Percentiles rank a stretch among this genome's conserved stretches.
These are phyloP conservation scores for Diloba caeruleocephala DNA, from an alignment of 2,888 invertebrate species.

Conservation along the genomic window DNA sequence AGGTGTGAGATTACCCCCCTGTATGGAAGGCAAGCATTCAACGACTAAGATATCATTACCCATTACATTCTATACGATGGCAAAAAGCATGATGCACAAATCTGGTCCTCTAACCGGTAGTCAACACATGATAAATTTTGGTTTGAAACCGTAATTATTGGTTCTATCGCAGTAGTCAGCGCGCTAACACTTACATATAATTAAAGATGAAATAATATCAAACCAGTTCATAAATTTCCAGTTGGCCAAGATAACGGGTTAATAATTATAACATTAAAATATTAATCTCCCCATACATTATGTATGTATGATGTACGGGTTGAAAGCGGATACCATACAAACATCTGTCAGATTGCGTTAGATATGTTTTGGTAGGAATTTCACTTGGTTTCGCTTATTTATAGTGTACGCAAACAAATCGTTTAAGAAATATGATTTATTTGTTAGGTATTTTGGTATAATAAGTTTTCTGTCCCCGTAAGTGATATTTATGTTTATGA, in stretches of 20 bases:
- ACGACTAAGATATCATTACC: too few species aligned
- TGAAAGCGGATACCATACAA: conserved; percentile 45
- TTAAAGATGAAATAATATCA: conserved; percentile 25
- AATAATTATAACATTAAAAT: conserved; percentile 57
- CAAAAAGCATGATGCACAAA: too few species aligned
- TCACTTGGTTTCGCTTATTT: conserved; percentile 32
- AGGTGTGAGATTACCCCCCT: too few species aligned
- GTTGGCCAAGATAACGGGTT: conserved; percentile 37
- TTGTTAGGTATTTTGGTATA: too few species aligned
- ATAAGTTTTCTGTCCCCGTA: too few species aligned
- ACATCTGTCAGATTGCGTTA: conserved; percentile 29
- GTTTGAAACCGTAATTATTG: conserved; percentile 32
- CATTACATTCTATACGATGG: too few species aligned
- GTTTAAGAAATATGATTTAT: too few species aligned
- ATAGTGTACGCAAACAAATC: conserved; percentile 30
- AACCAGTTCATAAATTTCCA: conserved; percentile 29
- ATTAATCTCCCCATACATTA: conserved; percentile 52
- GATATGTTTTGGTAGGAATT: conserved; percentile 25
- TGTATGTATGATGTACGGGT: conserved; percentile 44
- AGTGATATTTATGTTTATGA: too few species aligned
- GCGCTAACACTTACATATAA: conserved; percentile 27
- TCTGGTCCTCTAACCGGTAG: too few species aligned
- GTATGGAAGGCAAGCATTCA: too few species aligned
- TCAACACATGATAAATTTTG: conserved; percentile 24
- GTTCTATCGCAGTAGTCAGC: conserved; percentile 5